phyloP scores from a whole-genome alignment of 2,888 invertebrate species.

The Blera fallax region DNA sequence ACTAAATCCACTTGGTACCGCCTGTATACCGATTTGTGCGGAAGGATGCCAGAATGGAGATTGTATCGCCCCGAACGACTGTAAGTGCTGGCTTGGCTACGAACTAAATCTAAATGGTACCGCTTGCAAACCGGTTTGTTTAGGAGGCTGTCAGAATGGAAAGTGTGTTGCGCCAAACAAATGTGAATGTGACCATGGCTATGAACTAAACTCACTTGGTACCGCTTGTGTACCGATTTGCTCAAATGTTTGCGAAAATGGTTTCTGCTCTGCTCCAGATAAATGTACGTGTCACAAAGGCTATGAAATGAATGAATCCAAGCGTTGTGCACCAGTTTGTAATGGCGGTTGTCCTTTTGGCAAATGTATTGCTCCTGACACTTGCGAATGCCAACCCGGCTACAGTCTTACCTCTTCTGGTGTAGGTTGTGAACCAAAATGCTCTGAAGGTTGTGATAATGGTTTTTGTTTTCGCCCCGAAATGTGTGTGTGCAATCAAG shows the following conservation, averaged over 20 bases:
- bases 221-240: slow-evolving; percentile 31
- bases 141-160: slow-evolving; percentile 74
- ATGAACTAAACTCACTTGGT: background rate
- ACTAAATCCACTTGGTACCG: background rate
- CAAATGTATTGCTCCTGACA: slow-evolving; percentile 47
- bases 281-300: background rate
- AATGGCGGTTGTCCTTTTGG: slow-evolving; percentile 63
- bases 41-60: slow-evolving; percentile 60
- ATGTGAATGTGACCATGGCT: slow-evolving; percentile 80
- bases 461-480: slow-evolving; percentile 75
- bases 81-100: slow-evolving; percentile 79
- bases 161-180: slow-evolving; percentile 78
- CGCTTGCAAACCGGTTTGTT: slow-evolving; percentile 56
- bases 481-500: slow-evolving; percentile 81
- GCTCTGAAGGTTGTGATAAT: slow-evolving; percentile 73
- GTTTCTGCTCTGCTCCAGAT: background rate
- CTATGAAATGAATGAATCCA: background rate
- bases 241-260: background rate
- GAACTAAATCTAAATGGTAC: background rate
- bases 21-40: slow-evolving; percentile 45
- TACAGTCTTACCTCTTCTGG: slow-evolving; percentile 65
- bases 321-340: slow-evolving; percentile 75
- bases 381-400: slow-evolving; percentile 57
- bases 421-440: slow-evolving; percentile 77
- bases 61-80: slow-evolving; percentile 76